Conservation (phyloP, 2,888 invertebrate species). For the Pterostichus niger region DNA sequence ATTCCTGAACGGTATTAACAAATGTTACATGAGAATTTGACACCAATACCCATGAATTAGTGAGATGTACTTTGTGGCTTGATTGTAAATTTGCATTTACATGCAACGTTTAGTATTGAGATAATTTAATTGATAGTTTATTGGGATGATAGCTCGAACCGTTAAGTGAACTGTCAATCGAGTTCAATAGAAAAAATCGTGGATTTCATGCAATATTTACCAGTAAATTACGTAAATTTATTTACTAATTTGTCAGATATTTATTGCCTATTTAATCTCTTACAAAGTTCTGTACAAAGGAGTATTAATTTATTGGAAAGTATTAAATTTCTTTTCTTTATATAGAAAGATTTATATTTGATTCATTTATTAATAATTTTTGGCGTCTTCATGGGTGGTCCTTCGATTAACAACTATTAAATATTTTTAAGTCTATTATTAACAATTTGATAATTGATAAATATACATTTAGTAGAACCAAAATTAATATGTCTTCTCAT, state of each 20-base stretch:
- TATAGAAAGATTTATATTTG: no score
- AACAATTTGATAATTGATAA: no score
- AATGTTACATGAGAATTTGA: no score
- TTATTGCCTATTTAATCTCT: not conserved
- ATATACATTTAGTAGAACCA: no score
- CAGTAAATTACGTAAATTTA: not conserved
- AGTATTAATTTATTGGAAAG: no score
- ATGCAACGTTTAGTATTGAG: slow-evolving; percentile 14
- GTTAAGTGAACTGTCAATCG: slow-evolving; percentile 1
- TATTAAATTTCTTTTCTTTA: no score
- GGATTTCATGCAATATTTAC: not conserved
- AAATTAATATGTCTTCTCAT: no score
- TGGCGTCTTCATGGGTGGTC: no score
- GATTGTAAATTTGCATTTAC: slow-evolving; percentile 33
- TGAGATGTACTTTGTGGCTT: slow-evolving; percentile 3
- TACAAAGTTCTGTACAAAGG: no score
- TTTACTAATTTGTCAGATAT: slow-evolving; percentile 1
- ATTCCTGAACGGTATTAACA: not conserved
- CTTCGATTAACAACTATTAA: no score
- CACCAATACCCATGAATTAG: not conserved
- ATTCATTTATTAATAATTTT: no score
- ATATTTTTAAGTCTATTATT: no score
- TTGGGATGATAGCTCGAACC: not conserved
- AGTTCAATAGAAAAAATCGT: not conserved
- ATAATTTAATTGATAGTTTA: not conserved